phyloP scores from a whole-genome alignment of 2,888 invertebrate species.

The Adela reaumurella region DNA sequence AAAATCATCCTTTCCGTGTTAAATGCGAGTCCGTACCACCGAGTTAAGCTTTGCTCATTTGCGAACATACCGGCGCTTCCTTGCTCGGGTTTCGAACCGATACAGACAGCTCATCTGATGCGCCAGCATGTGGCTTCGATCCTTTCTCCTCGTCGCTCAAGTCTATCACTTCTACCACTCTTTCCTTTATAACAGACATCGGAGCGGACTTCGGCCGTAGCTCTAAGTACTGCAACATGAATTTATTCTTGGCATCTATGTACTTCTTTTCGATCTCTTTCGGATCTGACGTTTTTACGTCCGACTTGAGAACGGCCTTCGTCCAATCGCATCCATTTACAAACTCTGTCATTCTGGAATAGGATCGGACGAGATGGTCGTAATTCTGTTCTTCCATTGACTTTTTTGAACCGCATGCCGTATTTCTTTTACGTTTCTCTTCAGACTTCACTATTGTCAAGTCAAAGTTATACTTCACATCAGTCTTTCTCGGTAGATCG shows the following conservation, averaged over 20 bases:
- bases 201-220: constrained; percentile 33
- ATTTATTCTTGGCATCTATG: constrained; percentile 47
- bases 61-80: constrained; percentile 14
- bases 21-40: neutral
- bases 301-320: constrained; percentile 20
- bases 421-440: constrained; percentile 19
- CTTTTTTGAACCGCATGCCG: constrained; percentile 19
- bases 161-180: constrained; percentile 27
- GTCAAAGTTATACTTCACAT: constrained; percentile 28
- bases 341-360: constrained; percentile 46
- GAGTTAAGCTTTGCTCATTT: neutral
- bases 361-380: constrained; percentile 40
- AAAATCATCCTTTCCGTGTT: too few relatives aligned
- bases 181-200: constrained; percentile 26
- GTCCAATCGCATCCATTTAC: constrained; percentile 52
- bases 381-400: constrained; percentile 26
- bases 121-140: constrained; percentile 35
- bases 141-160: constrained; percentile 36
- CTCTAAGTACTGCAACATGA: constrained; percentile 44
- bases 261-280: constrained; percentile 41
- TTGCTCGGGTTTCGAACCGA: constrained; percentile 37
- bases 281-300: constrained; percentile 26
- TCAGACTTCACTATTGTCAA: constrained; percentile 27
- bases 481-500: constrained; percentile 35
- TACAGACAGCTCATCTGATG: constrained; percentile 44